These are phyloP conservation scores for Bellardia bayeri DNA, from an alignment of 2,888 invertebrate species.

Conservation along the genomic window DNA sequence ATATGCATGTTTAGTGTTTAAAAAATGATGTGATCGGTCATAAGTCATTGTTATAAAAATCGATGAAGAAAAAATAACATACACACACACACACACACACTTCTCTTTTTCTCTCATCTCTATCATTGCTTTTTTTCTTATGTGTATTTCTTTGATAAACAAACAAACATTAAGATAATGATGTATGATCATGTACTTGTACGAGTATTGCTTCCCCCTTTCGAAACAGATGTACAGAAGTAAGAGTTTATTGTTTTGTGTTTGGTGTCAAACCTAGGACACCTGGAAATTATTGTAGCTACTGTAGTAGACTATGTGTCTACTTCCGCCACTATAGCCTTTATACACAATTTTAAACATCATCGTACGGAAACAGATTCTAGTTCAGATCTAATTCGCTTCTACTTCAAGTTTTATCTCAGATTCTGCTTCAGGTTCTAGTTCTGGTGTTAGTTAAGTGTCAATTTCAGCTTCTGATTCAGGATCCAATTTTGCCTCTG, in stretches of 20 bases:
- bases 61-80: constrained; percentile 21
- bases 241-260: constrained; percentile 31
- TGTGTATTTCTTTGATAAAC: constrained; percentile 3
- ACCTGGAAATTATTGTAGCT: not conserved
- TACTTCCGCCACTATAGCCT: too few relatives aligned
- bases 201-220: constrained; percentile 53
- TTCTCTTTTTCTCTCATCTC: constrained; percentile 9
- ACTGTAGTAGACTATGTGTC: not conserved
- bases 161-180: constrained; percentile 57
- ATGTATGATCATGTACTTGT: constrained; percentile 55
- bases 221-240: constrained; percentile 27
- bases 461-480: not conserved
- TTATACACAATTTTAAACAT: too few relatives aligned
- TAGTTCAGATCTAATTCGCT: not conserved
- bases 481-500: not conserved
- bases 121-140: not conserved
- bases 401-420: not conserved
- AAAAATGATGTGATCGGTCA: constrained; percentile 77
- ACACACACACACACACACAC: constrained; percentile 14
- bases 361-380: not conserved
- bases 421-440: too few relatives aligned
- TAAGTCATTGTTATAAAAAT: constrained; percentile 77
- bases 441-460: too few relatives aligned
- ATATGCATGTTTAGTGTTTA: constrained; percentile 61
- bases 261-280: not conserved